Conservation (phyloP, 2,888 invertebrate genomes). For the Bhutanitis thaidina region DNA sequence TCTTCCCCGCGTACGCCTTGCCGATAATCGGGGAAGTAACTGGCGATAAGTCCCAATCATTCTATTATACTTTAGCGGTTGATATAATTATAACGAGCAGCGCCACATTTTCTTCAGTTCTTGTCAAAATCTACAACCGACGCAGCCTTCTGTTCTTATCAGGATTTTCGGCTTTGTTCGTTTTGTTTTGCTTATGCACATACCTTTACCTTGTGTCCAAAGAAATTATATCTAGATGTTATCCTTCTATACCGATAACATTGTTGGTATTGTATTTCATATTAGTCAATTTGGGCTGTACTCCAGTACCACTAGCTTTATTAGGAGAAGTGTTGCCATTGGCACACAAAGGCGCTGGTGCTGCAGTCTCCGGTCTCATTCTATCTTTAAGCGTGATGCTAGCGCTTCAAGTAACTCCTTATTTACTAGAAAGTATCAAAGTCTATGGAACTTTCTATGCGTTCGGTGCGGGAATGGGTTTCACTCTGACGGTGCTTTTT, state of each 20-base stretch:
- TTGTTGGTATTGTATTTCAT: conserved; percentile 47
- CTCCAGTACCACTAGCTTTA: conserved; percentile 50
- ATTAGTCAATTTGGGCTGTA: conserved; percentile 52
- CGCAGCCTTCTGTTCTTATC: conserved; percentile 46
- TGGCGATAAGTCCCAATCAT: conserved; percentile 36
- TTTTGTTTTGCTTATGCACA: conserved; percentile 37
- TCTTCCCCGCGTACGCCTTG: conserved; percentile 52
- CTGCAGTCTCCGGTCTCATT: conserved; percentile 36
- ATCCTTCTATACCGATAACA: conserved; percentile 38
- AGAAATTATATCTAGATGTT: conserved; percentile 32
- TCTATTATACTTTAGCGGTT: conserved; percentile 45
- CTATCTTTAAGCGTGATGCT: conserved; percentile 38
- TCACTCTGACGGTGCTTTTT: conserved; percentile 28
- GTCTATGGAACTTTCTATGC: conserved; percentile 54
- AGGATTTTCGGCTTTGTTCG: conserved; percentile 39
- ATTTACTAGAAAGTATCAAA: conserved; percentile 37
- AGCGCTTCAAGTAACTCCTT: conserved; percentile 43
- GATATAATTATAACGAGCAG: conserved; percentile 47
- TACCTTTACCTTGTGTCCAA: conserved; percentile 39
- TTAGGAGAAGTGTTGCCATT: conserved; percentile 58
- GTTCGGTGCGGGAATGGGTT: conserved; percentile 36
- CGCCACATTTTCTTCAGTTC: conserved; percentile 39
- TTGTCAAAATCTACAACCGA: conserved; percentile 47
- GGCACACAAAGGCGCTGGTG: conserved; percentile 46
- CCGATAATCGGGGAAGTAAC: conserved; percentile 48